Evolutionary conservation across 1,140 invertebrate species (phyloP).

Genomic region (Papilio aristodemus): DNA sequence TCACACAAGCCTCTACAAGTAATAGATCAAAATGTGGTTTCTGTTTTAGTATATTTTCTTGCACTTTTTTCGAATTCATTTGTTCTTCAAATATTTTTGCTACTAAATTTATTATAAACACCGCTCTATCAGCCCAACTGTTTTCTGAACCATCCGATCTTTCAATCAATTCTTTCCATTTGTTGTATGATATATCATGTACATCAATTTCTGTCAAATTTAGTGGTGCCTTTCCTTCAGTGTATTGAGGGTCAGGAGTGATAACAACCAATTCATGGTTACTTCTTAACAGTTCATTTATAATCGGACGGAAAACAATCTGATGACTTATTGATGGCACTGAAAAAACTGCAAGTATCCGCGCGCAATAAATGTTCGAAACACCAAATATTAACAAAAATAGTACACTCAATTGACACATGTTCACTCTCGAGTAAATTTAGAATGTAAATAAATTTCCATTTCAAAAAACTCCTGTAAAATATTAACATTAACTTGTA

Average conservation of each 20-base stretch:
- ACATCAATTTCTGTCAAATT: conserved; percentile 60
- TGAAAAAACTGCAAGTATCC: conserved; percentile 75
- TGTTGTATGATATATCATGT: conserved; percentile 47
- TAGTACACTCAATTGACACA: neutral
- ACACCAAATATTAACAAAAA: neutral
- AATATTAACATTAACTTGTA: too few species aligned
- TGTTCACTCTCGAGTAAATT: neutral
- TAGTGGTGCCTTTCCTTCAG: conserved; percentile 36
- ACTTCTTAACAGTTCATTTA: conserved; percentile 43
- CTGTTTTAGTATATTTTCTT: conserved; percentile 51
- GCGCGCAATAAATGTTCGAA: conserved; percentile 19
- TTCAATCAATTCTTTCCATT: conserved; percentile 40
- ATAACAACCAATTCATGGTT: conserved; percentile 59
- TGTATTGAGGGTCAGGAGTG: conserved; percentile 52
- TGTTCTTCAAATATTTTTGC: conserved; percentile 43
- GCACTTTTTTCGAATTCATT: conserved; percentile 42
- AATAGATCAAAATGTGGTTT: conserved; percentile 60
- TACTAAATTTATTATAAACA: conserved; percentile 30
- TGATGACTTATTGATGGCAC: conserved; percentile 74
- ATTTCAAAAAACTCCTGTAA: neutral
- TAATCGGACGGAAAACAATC: conserved; percentile 67
- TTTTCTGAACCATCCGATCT: conserved; percentile 23
- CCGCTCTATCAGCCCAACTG: conserved; percentile 22
- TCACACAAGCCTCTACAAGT: conserved; percentile 49
- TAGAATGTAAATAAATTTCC: neutral